These are phyloP conservation scores for Gortyna flavago DNA, from an alignment of 2,888 invertebrate genomes.

Conservation along the genomic window DNA sequence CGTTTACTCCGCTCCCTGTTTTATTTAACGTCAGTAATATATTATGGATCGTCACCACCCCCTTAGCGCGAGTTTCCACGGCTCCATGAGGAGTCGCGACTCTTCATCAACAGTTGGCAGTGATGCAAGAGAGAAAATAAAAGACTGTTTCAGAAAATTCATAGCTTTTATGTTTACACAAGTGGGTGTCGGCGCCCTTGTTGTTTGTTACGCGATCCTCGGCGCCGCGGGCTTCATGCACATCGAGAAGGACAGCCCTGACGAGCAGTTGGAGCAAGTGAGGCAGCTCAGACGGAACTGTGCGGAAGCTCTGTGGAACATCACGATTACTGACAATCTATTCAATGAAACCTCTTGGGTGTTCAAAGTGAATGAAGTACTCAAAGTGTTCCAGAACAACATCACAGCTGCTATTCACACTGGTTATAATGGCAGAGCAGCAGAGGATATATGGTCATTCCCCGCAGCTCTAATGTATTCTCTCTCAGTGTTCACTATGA, in stretches of 20 bases:
- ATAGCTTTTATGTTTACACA: slow-evolving; percentile 98
- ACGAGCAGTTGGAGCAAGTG: slow-evolving; percentile 87
- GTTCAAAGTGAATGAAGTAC: slow-evolving; percentile 90
- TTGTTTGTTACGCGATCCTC: slow-evolving; percentile 96
- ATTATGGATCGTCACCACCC: slow-evolving; percentile 82
- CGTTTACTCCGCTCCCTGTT: slow-evolving; percentile 67
- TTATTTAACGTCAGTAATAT: slow-evolving; percentile 54
- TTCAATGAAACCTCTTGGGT: slow-evolving; percentile 92
- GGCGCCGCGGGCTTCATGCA: slow-evolving; percentile 95
- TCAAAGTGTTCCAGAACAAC: slow-evolving; percentile 92
- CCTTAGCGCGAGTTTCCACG: slow-evolving; percentile 87
- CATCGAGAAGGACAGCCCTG: slow-evolving; percentile 92
- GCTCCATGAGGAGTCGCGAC: slow-evolving; percentile 91
- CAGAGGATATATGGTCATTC: slow-evolving; percentile 95
- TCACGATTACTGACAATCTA: slow-evolving; percentile 92
- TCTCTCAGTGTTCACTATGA: slow-evolving; percentile 97
- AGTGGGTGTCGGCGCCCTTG: slow-evolving; percentile 96
- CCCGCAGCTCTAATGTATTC: slow-evolving; percentile 97
- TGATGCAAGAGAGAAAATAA: slow-evolving; percentile 93
- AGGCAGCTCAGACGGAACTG: slow-evolving; percentile 88
- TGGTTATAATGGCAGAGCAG: slow-evolving; percentile 93
- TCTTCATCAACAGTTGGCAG: slow-evolving; percentile 92
- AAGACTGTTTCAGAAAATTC: slow-evolving; percentile 95
- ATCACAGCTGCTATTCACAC: slow-evolving; percentile 92
- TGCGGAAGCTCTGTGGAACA: slow-evolving; percentile 92